A percentile compares a stretch with the other conserved stretches of the same genome.
These are phyloP conservation scores for Drosophila dunni DNA, from an alignment of 1,140 invertebrate species.

Conservation along the genomic window DNA sequence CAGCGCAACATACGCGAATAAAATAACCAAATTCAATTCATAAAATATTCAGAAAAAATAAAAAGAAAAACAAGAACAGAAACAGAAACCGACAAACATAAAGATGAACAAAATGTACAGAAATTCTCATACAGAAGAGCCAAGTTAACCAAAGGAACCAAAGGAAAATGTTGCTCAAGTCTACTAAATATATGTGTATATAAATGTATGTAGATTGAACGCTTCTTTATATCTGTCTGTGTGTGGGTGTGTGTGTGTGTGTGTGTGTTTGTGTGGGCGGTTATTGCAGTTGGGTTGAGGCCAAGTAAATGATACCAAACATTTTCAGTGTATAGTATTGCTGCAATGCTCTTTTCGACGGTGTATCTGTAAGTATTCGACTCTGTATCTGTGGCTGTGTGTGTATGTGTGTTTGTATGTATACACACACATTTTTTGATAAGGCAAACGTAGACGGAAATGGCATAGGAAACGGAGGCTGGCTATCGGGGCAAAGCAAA, in stretches of 20 bases:
- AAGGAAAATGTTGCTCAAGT: slow-evolving; percentile 38
- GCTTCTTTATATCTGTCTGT: slow-evolving; percentile 15
- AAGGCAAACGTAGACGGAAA: slow-evolving; percentile 76
- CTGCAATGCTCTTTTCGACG: slow-evolving; percentile 40
- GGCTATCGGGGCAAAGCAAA: slow-evolving; percentile 1
- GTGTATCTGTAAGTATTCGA: not conserved
- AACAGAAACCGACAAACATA: slow-evolving; percentile 32
- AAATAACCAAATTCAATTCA: slow-evolving; percentile 83
- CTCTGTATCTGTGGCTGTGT: slow-evolving; percentile 16
- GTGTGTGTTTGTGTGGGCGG: slow-evolving; percentile 30
- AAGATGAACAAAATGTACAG: slow-evolving; percentile 45
- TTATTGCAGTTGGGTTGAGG: slow-evolving; percentile 51
- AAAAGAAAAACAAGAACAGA: slow-evolving; percentile 30
- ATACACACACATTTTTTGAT: slow-evolving; percentile 69
- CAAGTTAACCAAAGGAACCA: slow-evolving; percentile 39
- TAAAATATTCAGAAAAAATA: slow-evolving; percentile 76
- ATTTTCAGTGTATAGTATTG: slow-evolving; percentile 59
- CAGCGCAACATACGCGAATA: slow-evolving; percentile 77
- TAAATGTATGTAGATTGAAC: slow-evolving; percentile 12
- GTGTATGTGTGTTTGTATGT: slow-evolving; percentile 33
- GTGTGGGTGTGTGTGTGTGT: slow-evolving; percentile 2
- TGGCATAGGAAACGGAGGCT: slow-evolving; percentile 70
- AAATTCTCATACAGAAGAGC: slow-evolving; percentile 41
- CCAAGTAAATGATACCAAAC: slow-evolving; percentile 69
- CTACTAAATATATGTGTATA: slow-evolving; percentile 12